These are phyloP conservation scores for Barypeithes pellucidus DNA, from an alignment of 2,888 invertebrate genomes.

Conservation along the genomic window DNA sequence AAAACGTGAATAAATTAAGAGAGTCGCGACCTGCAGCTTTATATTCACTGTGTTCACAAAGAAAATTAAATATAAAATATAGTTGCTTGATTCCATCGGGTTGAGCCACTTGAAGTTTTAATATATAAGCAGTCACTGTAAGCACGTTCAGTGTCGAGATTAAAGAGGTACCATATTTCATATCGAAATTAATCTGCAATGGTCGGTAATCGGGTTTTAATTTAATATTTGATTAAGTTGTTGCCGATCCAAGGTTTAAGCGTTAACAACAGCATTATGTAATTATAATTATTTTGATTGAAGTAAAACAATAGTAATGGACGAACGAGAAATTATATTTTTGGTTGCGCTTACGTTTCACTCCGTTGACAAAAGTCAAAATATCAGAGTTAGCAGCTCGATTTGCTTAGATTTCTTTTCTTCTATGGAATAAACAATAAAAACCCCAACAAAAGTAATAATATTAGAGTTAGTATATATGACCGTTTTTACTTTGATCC, in stretches of 20 bases:
- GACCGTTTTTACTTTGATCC: no score
- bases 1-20: no score
- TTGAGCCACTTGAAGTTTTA: no score
- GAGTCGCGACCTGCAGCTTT: no score
- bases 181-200: conserved; percentile 32
- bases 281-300: conserved; percentile 2
- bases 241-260: neutral
- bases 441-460: no score
- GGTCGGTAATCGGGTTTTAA: conserved; percentile 18
- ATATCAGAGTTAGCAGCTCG: neutral
- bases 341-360: no score
- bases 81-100: no score
- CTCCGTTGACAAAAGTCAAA: neutral
- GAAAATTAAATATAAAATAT: no score
- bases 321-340: neutral
- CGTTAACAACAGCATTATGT: neutral
- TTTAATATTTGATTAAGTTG: conserved; percentile 17
- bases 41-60: no score
- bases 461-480: no score
- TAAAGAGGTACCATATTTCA: conserved; percentile 29
- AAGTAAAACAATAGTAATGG: conserved; percentile 8
- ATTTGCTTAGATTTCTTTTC: neutral
- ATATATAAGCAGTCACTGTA: neutral
- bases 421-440: neutral
- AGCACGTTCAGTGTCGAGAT: conserved; percentile 30